Percentiles rank a stretch among this genome's conserved stretches.
These are phyloP conservation scores for Ptychoptera contaminata DNA, from an alignment of 2,888 invertebrate species.

Conservation along the genomic window DNA sequence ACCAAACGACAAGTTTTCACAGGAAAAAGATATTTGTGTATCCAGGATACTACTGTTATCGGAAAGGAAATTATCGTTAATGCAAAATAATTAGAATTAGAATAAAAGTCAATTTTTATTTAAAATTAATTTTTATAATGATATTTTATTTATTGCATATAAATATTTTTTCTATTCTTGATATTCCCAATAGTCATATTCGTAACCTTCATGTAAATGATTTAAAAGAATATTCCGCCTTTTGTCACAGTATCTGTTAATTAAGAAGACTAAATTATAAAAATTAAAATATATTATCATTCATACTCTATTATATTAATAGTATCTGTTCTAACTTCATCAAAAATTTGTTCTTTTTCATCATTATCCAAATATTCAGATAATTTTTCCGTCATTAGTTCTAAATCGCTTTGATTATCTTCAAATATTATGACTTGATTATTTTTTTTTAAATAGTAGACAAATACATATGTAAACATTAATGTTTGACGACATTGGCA, in stretches of 20 bases:
- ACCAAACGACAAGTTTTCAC: too few species aligned
- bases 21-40: too few species aligned
- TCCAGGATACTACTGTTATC: too few species aligned
- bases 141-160: too few species aligned
- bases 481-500: conserved; percentile 94
- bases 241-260: conserved; percentile 88
- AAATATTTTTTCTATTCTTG: conserved; percentile 45
- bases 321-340: too few species aligned
- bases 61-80: too few species aligned
- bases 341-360: conserved; percentile 25
- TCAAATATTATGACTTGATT: conserved; percentile 99
- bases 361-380: conserved; percentile 97
- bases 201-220: conserved; percentile 97
- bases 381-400: conserved; percentile 91
- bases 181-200: conserved; percentile 96
- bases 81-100: too few species aligned
- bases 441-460: conserved; percentile 93
- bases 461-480: conserved; percentile 99
- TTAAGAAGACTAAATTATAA: conserved; percentile 11
- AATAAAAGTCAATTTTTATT: too few species aligned
- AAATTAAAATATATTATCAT: background rate
- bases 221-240: conserved; percentile 88
- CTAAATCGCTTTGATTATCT: conserved; percentile 96
- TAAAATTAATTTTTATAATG: too few species aligned
- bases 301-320: background rate